phyloP scores from a whole-genome alignment of 2,888 invertebrate genomes.

The Lasioglossum vierecki region DNA sequence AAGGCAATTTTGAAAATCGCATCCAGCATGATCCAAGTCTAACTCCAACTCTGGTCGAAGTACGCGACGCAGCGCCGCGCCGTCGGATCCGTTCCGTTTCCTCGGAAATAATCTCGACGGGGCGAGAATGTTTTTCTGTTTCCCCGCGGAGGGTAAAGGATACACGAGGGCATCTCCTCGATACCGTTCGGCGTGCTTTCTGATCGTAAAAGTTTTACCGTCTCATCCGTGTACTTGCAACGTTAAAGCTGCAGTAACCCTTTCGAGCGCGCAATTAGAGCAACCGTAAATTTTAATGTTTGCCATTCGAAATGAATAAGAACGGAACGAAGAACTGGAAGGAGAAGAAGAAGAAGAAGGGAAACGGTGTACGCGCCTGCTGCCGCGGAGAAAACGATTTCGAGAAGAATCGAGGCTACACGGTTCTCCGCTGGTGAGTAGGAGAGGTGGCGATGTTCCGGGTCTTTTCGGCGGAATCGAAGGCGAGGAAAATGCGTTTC shows the following conservation, averaged over 20 bases:
- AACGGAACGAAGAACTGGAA: neutral
- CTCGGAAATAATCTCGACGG: conserved; percentile 2
- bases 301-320: conserved; percentile 32
- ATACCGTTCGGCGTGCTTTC: conserved; percentile 23
- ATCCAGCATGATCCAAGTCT: neutral
- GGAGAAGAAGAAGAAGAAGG: neutral
- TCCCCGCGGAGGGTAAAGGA: neutral
- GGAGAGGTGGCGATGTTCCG: neutral
- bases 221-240: conserved; percentile 44
- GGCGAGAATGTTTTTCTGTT: conserved; percentile 1
- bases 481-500: neutral
- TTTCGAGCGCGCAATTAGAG: conserved; percentile 45
- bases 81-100: neutral
- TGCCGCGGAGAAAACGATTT: neutral
- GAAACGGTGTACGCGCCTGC: neutral
- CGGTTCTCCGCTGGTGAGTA: neutral
- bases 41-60: neutral
- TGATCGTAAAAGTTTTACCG: conserved; percentile 33
- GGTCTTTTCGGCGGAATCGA: conserved; percentile 1
- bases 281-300: conserved; percentile 40
- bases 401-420: neutral
- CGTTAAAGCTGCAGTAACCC: conserved; percentile 45
- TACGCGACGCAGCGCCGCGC: neutral
- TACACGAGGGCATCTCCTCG: neutral
- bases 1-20: neutral